Evolutionary conservation across 1,140 invertebrate genomes (phyloP).

Genomic region (Pachypeltis micranthus): DNA sequence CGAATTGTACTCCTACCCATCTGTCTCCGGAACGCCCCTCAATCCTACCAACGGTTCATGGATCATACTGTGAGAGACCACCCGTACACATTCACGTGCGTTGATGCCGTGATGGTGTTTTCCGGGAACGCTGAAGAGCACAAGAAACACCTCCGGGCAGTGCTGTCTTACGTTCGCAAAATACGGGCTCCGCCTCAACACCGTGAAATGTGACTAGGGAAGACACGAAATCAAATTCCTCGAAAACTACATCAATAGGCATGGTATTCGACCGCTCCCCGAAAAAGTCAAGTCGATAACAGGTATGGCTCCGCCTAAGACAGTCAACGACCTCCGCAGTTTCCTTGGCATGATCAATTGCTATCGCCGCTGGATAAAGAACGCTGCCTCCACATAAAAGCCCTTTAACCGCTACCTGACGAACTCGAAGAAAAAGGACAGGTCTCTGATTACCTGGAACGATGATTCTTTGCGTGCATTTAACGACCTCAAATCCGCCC

Average conservation of each 20-base stretch:
- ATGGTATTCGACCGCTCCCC: slow-evolving; percentile 25
- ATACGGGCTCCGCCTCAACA: slow-evolving; percentile 12
- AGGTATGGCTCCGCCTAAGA: slow-evolving; percentile 25
- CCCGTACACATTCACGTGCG: slow-evolving; percentile 34
- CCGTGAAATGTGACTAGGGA: slow-evolving; percentile 27
- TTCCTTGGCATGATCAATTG: slow-evolving; percentile 32
- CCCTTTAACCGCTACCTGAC: slow-evolving; percentile 18
- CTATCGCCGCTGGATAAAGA: slow-evolving; percentile 27
- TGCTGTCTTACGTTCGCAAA: slow-evolving; percentile 10
- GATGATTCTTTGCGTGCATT: slow-evolving; percentile 21
- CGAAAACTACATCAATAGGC: slow-evolving; percentile 26
- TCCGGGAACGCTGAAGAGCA: slow-evolving; percentile 30
- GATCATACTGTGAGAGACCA: slow-evolving; percentile 24
- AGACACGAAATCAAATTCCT: slow-evolving; percentile 26
- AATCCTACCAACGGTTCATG: slow-evolving; percentile 22
- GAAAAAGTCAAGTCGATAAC: slow-evolving; percentile 26
- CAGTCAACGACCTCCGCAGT: slow-evolving; percentile 22
- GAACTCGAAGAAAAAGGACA: slow-evolving; percentile 13
- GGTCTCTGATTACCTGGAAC: slow-evolving; percentile 18
- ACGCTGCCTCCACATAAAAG: slow-evolving; percentile 17
- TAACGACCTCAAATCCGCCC: slow-evolving; percentile 18
- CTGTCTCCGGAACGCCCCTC: slow-evolving; percentile 17
- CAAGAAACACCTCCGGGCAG: background rate
- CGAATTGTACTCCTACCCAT: too few species aligned
- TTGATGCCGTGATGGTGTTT: slow-evolving; percentile 43